phyloP scores from a whole-genome alignment of 1,140 invertebrate genomes.

The Leptinotarsa lineolata region DNA sequence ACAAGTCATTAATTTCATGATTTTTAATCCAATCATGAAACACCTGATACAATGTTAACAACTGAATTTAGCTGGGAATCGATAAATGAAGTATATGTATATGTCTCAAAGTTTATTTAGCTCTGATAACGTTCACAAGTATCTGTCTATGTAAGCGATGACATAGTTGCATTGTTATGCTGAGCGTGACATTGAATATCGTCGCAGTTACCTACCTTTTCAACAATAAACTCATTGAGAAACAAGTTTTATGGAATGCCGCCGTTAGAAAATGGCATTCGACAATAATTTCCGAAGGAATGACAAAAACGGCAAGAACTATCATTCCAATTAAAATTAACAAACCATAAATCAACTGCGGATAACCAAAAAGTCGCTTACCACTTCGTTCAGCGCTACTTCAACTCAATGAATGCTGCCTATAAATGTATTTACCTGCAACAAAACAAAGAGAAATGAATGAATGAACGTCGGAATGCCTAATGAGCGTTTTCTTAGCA shows the following conservation, averaged over 20 bases:
- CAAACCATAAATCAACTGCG: no score
- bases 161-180: not conserved
- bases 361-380: not conserved
- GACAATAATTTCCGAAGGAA: not conserved
- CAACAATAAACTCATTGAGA: not conserved
- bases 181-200: not conserved
- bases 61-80: no score
- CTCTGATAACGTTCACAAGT: no score
- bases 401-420: not conserved
- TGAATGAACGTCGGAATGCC: not conserved
- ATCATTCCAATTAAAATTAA: no score
- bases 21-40: no score
- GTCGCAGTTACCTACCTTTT: not conserved
- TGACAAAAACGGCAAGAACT: no score
- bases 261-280: not conserved
- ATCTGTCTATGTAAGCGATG: not conserved
- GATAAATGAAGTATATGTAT: no score
- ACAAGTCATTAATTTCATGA: no score
- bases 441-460: not conserved
- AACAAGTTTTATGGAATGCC: not conserved
- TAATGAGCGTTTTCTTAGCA: constrained; percentile 1
- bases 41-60: no score
- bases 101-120: no score
- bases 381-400: not conserved
- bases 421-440: not conserved